Base-by-base conservation (phyloP, 2,113 vertebrate genomes). In the Dendrocopos noguchii region DNA sequence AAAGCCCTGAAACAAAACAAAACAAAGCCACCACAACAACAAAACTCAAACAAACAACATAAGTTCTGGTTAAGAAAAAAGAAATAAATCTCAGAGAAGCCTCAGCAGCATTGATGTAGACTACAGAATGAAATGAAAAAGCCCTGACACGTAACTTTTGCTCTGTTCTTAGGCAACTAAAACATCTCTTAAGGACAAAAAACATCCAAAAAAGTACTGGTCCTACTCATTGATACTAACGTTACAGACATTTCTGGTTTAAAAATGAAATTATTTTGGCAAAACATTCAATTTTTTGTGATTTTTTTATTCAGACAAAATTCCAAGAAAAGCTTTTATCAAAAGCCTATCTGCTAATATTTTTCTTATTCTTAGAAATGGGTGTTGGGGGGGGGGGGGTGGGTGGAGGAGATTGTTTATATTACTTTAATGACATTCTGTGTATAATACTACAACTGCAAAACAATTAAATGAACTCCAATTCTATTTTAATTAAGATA, bases 401-500 rank as follows among this genome's bases (percentile, higher is more conserved):
- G n/a, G 10, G 34, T 19, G 25, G 12, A 33, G 8, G 68, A 79
- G 94, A 74, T 19, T 85, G 16, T 79, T 89, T 72, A 63, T 27
- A 68, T 67, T 74, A 85, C 80, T 70, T n/a, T 81, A 90, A 87
- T 74, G n/a, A 34, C 39, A 33, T 75, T 68, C 59, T 87, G 65
- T 66, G 74, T 29, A 34, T 71, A 95, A 82, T 87, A 90, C 91
- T 64, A 55, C 50, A 92, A 95, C 90, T 88, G 88, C 39, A 71
- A 52, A 25, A 80, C 27, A 92, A 95, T 93, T 87, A 96, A 91
- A 91, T 80, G 66, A 93, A 44, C 16, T 87, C 15, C 42, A 87
- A 80, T 96, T 94, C 78, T 94, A 65, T 91, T 95, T 96, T 95
- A 95, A 97, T 95, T 95, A 92, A 94, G 78, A 85, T 88, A 85